Evolutionary conservation across 2,797 vertebrate species (phyloP), one percentile per base, ranked within the genome.

Genomic region (Myotis myotis): DNA sequence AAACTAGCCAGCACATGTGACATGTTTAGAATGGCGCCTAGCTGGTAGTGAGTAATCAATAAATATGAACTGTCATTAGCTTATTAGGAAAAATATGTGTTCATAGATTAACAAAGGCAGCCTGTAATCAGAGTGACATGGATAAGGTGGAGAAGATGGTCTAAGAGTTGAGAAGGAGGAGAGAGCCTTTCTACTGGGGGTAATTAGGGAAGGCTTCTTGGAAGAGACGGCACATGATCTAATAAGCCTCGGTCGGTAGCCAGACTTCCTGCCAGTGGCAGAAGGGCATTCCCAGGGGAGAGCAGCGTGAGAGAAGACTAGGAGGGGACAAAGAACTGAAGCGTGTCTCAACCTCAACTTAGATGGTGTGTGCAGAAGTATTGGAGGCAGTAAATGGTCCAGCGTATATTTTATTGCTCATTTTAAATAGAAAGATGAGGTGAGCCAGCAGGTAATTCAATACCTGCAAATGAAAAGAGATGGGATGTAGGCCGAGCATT

Each of bases 361-460:
- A 0, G 23, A 16, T 19, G 22, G 16, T 23, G 25, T 87, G 38
- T 49, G 85, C 78, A 74, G 68, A 93, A 87, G 81, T 84, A 89
- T 51, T 8, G 12, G 85, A 89, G 91, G 68, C 68, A 41, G 87
- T 89, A 95, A 95, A 82, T 89, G 92, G 81, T 28, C 85, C 89
- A 28, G 93, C 64, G 68, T 92, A 8, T 30, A 2, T 94, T 97
- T 96, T 97, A 96, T 94, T 94, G 89, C 95, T 93, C 82, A 0
- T 94, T 97, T 97, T 95, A 95, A 97, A 92, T 86, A 96, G 87
- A 95, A 92, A 85, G 89, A 97, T 95, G 94, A 95, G 78, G 78
- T 81, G 87, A 88, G 93, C 83, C 97, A 92, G 81, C 81, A 97
- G 92, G 95, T 93, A 91, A 88, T 94, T 93, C 87, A 91, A 41